A percentile compares a stretch with the other conserved stretches of the same genome.
Evolutionary conservation across 2,113 vertebrate species (phyloP).

Genomic region (Apodemus sylvaticus): DNA sequence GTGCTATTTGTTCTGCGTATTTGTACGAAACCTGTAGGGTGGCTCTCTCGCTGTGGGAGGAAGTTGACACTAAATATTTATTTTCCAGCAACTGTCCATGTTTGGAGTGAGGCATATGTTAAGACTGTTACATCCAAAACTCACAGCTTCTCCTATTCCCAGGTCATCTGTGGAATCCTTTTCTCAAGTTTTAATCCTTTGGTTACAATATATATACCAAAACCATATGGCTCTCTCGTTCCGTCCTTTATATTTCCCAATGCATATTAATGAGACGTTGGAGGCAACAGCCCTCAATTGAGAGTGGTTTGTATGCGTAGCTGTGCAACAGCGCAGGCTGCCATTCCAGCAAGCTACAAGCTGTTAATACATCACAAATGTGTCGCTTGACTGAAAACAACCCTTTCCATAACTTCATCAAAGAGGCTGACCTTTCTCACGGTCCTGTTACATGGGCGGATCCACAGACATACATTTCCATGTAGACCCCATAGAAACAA

Average conservation of each 20-base stretch:
- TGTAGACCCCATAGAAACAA: neutral
- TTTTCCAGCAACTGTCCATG: conserved; percentile 83
- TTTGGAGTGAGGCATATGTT: conserved; percentile 83
- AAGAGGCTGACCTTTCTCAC: conserved; percentile 63
- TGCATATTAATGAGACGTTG: conserved; percentile 83
- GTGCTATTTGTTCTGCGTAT: conserved; percentile 62
- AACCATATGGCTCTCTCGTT: conserved; percentile 84
- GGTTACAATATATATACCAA: conserved; percentile 81
- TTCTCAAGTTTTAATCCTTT: conserved; percentile 81
- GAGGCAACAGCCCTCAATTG: conserved; percentile 81
- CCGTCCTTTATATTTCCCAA: conserved; percentile 77
- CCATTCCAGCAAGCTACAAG: conserved; percentile 78
- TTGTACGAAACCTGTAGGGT: conserved; percentile 69
- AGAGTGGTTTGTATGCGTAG: conserved; percentile 76
- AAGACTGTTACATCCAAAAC: conserved; percentile 79
- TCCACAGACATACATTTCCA: neutral
- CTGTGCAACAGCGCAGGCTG: conserved; percentile 71
- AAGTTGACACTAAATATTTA: conserved; percentile 84
- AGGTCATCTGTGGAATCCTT: conserved; percentile 79
- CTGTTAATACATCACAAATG: conserved; percentile 86
- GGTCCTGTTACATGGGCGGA: neutral
- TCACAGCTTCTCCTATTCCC: conserved; percentile 78
- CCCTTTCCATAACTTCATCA: conserved; percentile 63
- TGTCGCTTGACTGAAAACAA: conserved; percentile 66
- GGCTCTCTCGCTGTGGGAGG: conserved; percentile 77